phyloP scores from a whole-genome alignment of 2,797 vertebrate species.

The Mormyrus hasselquistii region DNA sequence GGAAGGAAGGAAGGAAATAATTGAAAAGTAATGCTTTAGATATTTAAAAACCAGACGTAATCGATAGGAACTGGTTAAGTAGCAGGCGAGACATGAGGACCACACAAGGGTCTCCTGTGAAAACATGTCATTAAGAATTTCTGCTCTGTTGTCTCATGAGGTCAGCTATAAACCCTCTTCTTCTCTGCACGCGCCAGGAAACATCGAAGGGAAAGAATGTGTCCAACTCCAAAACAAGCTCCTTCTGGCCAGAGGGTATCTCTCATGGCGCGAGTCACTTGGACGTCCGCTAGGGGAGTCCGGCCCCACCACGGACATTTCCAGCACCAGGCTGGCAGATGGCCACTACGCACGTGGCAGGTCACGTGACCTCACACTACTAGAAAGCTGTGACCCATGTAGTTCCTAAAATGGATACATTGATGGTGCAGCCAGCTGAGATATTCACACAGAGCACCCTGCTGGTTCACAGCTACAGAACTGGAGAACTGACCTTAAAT shows the following conservation, averaged over 20 bases:
- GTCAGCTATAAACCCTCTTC: not conserved
- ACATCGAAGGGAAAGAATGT: not conserved
- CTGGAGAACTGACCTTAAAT: not conserved
- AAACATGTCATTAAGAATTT: conserved; percentile 29
- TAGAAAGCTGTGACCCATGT: not conserved
- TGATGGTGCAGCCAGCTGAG: not conserved
- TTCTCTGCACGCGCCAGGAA: not conserved
- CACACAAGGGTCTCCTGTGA: conserved; percentile 30
- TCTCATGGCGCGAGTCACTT: not conserved
- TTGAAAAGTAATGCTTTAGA: conserved; percentile 13
- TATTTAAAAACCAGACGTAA: not conserved
- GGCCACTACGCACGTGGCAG: not conserved
- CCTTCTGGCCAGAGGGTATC: not conserved
- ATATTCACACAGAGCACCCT: not conserved
- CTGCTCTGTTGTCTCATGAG: not conserved
- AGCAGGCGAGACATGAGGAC: conserved; percentile 30
- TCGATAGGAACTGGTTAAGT: conserved; percentile 24
- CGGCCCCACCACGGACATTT: not conserved
- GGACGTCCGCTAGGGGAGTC: not conserved
- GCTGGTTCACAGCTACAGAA: not conserved
- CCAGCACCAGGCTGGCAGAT: not conserved
- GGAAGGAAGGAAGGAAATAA: not conserved
- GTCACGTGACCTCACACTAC: not conserved
- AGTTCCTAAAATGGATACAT: not conserved
- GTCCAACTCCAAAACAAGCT: not conserved